Percentiles rank a stretch among this genome's conserved stretches.
Evolutionary conservation across 2,113 vertebrate species (phyloP).

Genomic region (Dromaius novaehollandiae): DNA sequence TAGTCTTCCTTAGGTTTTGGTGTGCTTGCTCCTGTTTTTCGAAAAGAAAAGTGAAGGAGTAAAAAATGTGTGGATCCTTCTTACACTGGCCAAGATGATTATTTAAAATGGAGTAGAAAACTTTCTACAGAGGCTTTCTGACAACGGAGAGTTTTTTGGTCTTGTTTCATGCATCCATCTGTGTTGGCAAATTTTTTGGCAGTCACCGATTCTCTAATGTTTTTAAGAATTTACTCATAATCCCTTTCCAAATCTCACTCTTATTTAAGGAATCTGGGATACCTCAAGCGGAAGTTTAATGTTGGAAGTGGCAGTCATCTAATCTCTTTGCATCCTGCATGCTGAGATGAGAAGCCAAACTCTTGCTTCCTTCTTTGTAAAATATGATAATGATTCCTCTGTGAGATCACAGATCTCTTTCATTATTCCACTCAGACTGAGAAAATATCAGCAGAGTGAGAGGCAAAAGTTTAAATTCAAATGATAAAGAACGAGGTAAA

Average conservation of each 20-base stretch:
- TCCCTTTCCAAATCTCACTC: background rate
- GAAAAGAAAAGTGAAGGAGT: background rate
- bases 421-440: background rate
- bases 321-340: background rate
- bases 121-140: background rate
- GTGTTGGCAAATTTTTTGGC: background rate
- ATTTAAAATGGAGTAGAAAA: background rate
- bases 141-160: background rate
- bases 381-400: background rate
- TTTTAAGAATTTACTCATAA: background rate
- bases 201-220: background rate
- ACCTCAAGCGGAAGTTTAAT: background rate
- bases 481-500: background rate
- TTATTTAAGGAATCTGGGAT: background rate
- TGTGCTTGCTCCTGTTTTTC: background rate
- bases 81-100: rapidly evolving
- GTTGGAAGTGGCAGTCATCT: background rate
- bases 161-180: rapidly evolving
- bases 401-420: background rate
- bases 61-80: background rate
- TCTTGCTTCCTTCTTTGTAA: background rate
- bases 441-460: background rate
- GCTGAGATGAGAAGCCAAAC: background rate
- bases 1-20: background rate
- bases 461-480: background rate